A percentile compares a stretch with the other conserved stretches of the same genome.
Conservation (phyloP, 2,113 vertebrate genomes). For the Barbus barbus region DNA sequence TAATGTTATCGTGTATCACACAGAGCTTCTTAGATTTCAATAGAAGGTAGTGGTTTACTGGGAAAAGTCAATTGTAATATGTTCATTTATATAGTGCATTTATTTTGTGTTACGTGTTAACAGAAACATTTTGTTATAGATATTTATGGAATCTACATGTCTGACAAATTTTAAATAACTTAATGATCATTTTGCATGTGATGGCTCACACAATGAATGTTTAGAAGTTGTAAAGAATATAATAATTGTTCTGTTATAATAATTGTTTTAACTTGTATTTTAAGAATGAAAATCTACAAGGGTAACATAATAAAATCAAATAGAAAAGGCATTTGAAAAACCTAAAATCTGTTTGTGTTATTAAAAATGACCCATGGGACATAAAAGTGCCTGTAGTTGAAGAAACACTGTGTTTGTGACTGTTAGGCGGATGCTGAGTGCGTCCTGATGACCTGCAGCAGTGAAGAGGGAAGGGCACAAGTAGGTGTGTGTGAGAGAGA, state of each 20-base stretch:
- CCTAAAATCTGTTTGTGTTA: background rate
- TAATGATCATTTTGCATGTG: background rate
- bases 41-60: too few relatives aligned
- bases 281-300: background rate
- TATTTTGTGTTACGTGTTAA: too few relatives aligned
- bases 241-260: too few relatives aligned
- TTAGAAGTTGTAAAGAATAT: background rate
- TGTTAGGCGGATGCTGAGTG: slow-evolving; percentile 1
- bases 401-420: background rate
- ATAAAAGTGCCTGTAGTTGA: background rate
- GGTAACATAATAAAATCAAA: background rate
- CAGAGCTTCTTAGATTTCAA: too few relatives aligned
- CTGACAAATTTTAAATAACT: background rate
- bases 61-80: too few relatives aligned
- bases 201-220: background rate
- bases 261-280: background rate
- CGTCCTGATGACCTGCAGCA: slow-evolving; percentile 27
- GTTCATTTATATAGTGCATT: too few relatives aligned
- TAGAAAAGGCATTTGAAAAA: background rate
- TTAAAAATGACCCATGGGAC: background rate
- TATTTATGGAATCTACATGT: too few relatives aligned
- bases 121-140: too few relatives aligned
- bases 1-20: too few relatives aligned
- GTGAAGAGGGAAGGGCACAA: slow-evolving; percentile 25
- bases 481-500: slow-evolving; percentile 19